Conservation (phyloP, 2,113 vertebrate species). For the Capra hircus region DNA sequence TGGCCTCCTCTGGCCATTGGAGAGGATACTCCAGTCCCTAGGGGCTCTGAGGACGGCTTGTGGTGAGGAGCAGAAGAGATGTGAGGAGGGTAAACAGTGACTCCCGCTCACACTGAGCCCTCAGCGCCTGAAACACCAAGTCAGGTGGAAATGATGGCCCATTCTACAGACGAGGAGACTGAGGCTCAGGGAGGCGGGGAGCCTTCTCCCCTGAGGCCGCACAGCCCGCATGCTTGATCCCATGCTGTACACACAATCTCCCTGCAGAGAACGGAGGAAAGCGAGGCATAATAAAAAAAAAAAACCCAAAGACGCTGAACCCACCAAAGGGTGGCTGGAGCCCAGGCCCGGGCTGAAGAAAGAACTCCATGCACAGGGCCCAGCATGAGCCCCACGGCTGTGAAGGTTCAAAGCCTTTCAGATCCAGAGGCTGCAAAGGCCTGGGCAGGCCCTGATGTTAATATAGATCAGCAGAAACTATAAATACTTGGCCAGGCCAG, state of each 20-base stretch:
- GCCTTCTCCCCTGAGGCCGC: background rate
- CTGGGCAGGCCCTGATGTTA: background rate
- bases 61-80: background rate
- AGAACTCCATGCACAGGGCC: background rate
- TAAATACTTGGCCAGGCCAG: slow-evolving; percentile 35
- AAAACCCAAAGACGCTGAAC: background rate
- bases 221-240: background rate
- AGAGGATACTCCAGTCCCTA: background rate
- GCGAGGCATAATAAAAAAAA: background rate
- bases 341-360: background rate
- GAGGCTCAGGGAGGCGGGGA: background rate
- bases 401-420: slow-evolving; percentile 38
- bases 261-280: background rate
- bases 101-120: background rate
- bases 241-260: background rate
- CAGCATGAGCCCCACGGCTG: background rate
- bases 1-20: background rate
- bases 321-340: background rate
- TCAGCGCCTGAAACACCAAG: background rate
- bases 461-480: slow-evolving; percentile 35
- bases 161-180: background rate
- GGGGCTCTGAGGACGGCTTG: background rate
- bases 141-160: background rate
- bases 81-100: background rate
- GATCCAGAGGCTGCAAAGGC: background rate